Evolutionary conservation across 2,113 vertebrate genomes (phyloP).

Genomic region (Euleptes europaea): DNA sequence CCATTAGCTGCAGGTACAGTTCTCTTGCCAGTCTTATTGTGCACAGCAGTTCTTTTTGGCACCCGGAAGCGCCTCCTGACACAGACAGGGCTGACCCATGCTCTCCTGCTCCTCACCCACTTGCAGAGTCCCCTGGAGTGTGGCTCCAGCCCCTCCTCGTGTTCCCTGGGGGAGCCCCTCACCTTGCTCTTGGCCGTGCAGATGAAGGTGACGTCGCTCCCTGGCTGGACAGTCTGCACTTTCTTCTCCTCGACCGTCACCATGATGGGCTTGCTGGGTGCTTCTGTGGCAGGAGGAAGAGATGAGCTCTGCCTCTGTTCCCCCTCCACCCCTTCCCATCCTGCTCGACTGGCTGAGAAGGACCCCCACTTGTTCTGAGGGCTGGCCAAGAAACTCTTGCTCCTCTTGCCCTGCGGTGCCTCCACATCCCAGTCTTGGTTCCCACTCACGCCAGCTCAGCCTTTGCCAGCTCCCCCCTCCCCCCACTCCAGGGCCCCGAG

Average conservation of each 20-base stretch:
- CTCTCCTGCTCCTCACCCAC: no score
- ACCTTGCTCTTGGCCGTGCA: conserved; percentile 98
- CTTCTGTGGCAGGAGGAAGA: conserved; percentile 57
- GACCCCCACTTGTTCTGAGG: neutral
- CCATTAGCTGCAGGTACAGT: neutral
- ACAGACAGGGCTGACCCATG: no score
- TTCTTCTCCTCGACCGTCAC: conserved; percentile 93
- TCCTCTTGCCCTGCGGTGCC: neutral
- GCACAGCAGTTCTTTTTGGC: no score
- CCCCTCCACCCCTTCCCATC: neutral
- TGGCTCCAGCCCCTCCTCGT: neutral
- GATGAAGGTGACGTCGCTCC: conserved; percentile 89
- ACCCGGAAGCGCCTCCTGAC: no score
- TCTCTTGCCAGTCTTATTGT: neutral
- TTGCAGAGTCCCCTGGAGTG: neutral
- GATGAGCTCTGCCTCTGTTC: no score
- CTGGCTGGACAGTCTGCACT: conserved; percentile 81
- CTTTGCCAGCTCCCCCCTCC: neutral
- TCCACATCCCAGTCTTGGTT: neutral
- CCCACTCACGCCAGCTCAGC: neutral
- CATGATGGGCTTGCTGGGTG: conserved; percentile 83
- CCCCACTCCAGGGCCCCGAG: neutral
- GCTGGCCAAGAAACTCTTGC: neutral
- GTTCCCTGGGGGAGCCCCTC: neutral
- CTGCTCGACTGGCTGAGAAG: neutral